Conservation (phyloP, 1,140 invertebrate genomes). For the Bombus sibiricus region DNA sequence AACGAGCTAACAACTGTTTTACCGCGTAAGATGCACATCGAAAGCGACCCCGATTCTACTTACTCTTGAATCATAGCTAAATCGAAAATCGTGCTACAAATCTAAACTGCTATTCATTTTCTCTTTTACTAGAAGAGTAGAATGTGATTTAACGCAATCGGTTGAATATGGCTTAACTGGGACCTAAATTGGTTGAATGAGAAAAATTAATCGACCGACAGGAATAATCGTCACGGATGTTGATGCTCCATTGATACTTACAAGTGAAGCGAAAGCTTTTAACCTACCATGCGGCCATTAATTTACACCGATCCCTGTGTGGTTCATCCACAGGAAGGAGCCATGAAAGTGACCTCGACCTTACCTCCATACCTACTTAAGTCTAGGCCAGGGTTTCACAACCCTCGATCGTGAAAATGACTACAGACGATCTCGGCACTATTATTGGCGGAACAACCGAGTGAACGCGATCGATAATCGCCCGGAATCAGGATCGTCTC, state of each 20-base stretch:
- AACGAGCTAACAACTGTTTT: slow-evolving; percentile 34
- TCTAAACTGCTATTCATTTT: not conserved
- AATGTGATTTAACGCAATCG: not conserved
- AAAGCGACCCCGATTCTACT: slow-evolving; percentile 42
- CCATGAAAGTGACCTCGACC: slow-evolving; percentile 66
- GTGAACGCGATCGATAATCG: slow-evolving; percentile 20
- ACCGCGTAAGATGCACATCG: not conserved
- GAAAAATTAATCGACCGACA: slow-evolving; percentile 12
- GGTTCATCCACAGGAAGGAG: slow-evolving; percentile 21
- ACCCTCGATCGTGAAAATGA: slow-evolving; percentile 49
- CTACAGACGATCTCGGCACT: not conserved
- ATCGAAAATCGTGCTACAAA: slow-evolving; percentile 1
- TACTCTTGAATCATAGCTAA: not conserved
- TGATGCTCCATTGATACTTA: slow-evolving; percentile 22
- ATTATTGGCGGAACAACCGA: not conserved
- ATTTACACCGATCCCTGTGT: slow-evolving; percentile 10
- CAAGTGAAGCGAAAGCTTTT: slow-evolving; percentile 28
- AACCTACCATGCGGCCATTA: not conserved
- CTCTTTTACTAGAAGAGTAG: slow-evolving; percentile 1
- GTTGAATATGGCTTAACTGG: not conserved
- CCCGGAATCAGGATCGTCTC: not conserved
- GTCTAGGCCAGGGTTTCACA: slow-evolving; percentile 66
- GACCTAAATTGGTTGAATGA: not conserved
- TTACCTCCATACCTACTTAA: slow-evolving; percentile 79
- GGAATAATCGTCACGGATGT: not conserved